phyloP scores from a whole-genome alignment of 1,140 invertebrate genomes.

The Drosophila littoralis region DNA sequence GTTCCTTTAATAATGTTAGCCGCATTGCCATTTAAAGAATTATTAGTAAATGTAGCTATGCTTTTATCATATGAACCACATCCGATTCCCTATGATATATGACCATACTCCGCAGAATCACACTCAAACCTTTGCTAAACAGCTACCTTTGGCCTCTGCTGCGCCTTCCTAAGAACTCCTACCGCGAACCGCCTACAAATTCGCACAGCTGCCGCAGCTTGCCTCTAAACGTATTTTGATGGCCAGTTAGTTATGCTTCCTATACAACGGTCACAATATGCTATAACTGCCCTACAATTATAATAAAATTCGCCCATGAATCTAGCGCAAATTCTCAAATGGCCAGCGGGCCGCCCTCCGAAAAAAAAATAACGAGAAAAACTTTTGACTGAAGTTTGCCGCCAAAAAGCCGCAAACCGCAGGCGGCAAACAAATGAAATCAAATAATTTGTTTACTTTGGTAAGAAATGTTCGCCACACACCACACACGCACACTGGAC shows the following conservation, averaged over 20 bases:
- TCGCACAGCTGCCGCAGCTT: conserved; percentile 23
- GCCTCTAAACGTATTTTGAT: conserved; percentile 57
- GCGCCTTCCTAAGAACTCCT: not conserved
- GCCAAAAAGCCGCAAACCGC: conserved; percentile 63
- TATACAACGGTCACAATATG: conserved; percentile 12
- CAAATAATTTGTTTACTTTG: conserved; percentile 78
- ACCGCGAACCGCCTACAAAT: conserved; percentile 4
- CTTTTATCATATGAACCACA: not conserved
- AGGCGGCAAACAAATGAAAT: conserved; percentile 63
- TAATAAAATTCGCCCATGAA: conserved; percentile 59
- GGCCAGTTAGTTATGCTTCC: conserved; percentile 41
- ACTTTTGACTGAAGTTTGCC: conserved; percentile 61
- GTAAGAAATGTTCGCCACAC: conserved; percentile 53
- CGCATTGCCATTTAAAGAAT: not conserved
- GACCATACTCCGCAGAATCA: not conserved
- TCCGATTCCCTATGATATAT: not conserved
- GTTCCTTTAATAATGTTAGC: not conserved
- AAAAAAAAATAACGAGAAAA: conserved; percentile 3
- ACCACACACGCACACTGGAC: conserved; percentile 31
- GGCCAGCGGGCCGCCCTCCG: not conserved
- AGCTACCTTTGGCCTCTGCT: not conserved
- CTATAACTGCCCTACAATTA: conserved; percentile 55
- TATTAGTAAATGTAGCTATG: not conserved
- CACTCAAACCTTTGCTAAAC: not conserved
- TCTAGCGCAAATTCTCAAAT: conserved; percentile 20